These are phyloP conservation scores for Schlechtendalia chinensis DNA, from an alignment of 1,140 invertebrate genomes.

Conservation along the genomic window DNA sequence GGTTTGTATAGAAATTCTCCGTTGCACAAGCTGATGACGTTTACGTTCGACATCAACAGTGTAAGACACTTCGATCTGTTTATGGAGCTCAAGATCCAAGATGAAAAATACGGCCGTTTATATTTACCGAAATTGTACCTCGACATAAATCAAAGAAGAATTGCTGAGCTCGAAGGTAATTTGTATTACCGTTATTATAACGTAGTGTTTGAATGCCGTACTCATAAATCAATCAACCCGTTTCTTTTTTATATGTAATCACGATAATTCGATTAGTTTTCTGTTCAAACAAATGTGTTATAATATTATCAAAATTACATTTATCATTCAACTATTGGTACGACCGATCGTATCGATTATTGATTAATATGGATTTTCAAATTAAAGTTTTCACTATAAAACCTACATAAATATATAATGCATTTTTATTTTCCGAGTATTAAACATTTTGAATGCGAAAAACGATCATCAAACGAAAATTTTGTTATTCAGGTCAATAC, in stretches of 20 bases:
- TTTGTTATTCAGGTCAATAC: conserved; percentile 57
- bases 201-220: no score
- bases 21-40: conserved; percentile 65
- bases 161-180: conserved; percentile 66
- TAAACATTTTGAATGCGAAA: neutral
- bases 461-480: neutral
- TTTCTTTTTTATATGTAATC: no score
- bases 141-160: conserved; percentile 65
- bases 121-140: conserved; percentile 67
- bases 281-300: no score
- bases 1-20: conserved; percentile 67
- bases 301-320: no score
- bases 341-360: no score
- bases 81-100: conserved; percentile 59
- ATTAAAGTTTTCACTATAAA: neutral
- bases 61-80: conserved; percentile 68
- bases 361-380: conserved; percentile 9
- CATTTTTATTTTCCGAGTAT: neutral
- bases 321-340: no score
- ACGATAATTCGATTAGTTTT: no score
- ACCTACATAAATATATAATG: neutral
- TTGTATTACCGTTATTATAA: conserved; percentile 50
- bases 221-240: no score
- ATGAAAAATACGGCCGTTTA: conserved; percentile 62
- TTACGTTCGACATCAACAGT: conserved; percentile 68